These are phyloP conservation scores for Brachionus calyciflorus DNA, from an alignment of 1,140 invertebrate genomes.

Conservation along the genomic window DNA sequence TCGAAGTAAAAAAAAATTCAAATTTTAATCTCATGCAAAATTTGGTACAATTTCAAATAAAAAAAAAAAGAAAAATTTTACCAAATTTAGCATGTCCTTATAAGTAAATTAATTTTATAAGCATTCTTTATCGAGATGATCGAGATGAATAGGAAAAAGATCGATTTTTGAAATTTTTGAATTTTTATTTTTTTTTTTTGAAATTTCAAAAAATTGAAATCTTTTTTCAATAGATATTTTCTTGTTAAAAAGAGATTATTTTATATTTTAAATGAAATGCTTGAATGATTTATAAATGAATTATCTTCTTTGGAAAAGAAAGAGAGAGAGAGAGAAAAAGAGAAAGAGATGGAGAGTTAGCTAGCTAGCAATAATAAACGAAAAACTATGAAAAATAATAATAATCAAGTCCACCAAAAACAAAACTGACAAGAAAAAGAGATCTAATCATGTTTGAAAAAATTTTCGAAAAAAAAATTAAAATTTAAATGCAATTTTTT, in stretches of 20 bases:
- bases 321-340: conserved; percentile 21
- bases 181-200: too few species aligned
- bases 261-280: conserved; percentile 43
- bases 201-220: conserved; percentile 33
- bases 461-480: conserved; percentile 12
- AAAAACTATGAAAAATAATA: too few species aligned
- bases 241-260: conserved; percentile 32
- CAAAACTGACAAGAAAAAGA: conserved; percentile 43
- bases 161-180: neutral
- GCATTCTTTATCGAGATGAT: too few species aligned
- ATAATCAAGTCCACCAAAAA: conserved; percentile 43
- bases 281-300: conserved; percentile 35
- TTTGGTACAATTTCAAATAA: too few species aligned
- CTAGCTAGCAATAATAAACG: conserved; percentile 3
- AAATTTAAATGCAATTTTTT: conserved; percentile 30
- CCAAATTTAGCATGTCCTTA: conserved; percentile 12
- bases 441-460: conserved; percentile 41
- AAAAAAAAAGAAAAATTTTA: too few species aligned
- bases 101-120: too few species aligned
- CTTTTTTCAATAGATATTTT: conserved; percentile 10
- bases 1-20: neutral
- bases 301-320: conserved; percentile 33
- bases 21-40: conserved; percentile 24
- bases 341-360: conserved; percentile 10
- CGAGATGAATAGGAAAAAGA: too few species aligned